phyloP scores from a whole-genome alignment of 2,888 invertebrate genomes.

The Tiliacea citrago region DNA sequence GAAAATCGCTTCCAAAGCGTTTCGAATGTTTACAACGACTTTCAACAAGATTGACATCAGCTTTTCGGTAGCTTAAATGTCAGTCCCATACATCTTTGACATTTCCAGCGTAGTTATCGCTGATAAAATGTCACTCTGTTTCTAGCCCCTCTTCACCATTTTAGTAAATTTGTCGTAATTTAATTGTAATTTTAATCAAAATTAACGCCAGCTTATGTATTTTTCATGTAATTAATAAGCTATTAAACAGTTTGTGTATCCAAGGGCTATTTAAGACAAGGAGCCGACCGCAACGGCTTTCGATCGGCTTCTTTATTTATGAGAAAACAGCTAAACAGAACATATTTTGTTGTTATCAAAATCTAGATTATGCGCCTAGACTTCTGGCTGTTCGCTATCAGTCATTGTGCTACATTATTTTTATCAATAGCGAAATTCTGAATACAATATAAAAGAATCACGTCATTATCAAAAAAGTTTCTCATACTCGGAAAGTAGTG shows the following conservation, averaged over 20 bases:
- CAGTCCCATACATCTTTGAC: no score
- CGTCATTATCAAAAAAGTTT: not conserved
- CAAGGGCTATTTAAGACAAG: not conserved
- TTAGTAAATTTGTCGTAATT: no score
- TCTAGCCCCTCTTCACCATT: no score
- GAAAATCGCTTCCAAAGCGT: no score
- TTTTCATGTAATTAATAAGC: not conserved
- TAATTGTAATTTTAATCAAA: no score
- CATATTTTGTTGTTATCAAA: conserved; percentile 1
- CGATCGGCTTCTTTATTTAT: not conserved
- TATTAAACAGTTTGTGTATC: not conserved
- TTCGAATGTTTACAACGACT: no score
- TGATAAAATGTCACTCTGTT: no score
- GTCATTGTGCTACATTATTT: conserved; percentile 28
- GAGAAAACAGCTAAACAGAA: not conserved
- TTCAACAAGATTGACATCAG: no score
- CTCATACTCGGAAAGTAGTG: no score
- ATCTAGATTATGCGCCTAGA: conserved; percentile 29
- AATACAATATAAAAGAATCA: not conserved
- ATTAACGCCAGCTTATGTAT: no score
- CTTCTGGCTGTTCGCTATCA: conserved; percentile 6
- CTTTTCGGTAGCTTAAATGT: no score
- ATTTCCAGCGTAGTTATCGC: no score
- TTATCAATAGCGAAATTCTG: conserved; percentile 14
- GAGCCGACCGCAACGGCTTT: not conserved